Evolutionary conservation across 2,797 vertebrate species (phyloP), one percentile per base, ranked within the genome.

Genomic region (Toxotes lorentzi): DNA sequence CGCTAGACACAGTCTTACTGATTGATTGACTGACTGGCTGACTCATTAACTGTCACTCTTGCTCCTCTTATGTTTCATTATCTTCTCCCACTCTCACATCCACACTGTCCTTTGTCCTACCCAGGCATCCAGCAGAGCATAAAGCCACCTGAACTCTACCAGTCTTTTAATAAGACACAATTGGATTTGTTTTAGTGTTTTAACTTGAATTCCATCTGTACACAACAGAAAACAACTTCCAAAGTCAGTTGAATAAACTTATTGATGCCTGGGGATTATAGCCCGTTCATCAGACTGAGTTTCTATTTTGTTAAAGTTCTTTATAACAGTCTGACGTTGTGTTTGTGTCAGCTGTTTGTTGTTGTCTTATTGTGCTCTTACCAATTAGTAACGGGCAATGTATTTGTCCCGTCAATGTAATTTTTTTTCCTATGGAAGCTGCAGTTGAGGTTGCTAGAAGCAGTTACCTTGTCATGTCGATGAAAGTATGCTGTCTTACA

Each of bases 1-100:
- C n/a, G 65, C 83, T 47, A 76, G 73, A 81, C 86, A 47, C 71
- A 24, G 82, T 82, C 61, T 86, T 78, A 85, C 79, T 81, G 84
- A 90, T 76, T 82, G 91, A 86, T 83, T 83, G 89, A 88, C 70
- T 78, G 89, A 79, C 74, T 69, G 86, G 57, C 64, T 72, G 83
- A 73, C 71, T 90, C 82, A 85, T 79, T 73, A 12, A 71, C 73
- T 83, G 87, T 81, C 88, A 78, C 71, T 84, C 86, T 69, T 56
- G 38, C 78, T 83, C 79, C 63, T 83, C 86, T 90, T 83, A 70
- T 82, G 34, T 89, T 90, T 89, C 89, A 84, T 85, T 83, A 86
- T 77, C 70, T 58, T 64, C 77, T 73, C 70, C 27, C 67, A 72
- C 69, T 5, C 56, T 50, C 66, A 60, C 32, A 54, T 79, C 62